These are phyloP conservation scores for Quadroppia sp. DNA, from an alignment of 2,888 invertebrate genomes.

Conservation along the genomic window DNA sequence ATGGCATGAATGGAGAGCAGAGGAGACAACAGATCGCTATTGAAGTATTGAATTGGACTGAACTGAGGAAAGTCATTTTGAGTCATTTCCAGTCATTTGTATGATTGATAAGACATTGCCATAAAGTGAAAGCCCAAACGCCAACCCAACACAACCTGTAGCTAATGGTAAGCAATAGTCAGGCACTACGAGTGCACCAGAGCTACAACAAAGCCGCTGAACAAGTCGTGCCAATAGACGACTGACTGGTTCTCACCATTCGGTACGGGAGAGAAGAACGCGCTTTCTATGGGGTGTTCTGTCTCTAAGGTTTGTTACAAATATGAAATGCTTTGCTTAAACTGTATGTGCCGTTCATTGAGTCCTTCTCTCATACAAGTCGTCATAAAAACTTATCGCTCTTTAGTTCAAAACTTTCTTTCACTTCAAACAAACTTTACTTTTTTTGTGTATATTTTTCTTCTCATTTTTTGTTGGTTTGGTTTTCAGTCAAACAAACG, in stretches of 20 bases:
- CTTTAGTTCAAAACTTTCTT: neutral
- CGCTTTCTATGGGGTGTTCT: slow-evolving; percentile 8
- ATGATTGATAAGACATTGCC: slow-evolving; percentile 18
- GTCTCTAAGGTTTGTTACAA: slow-evolving; percentile 16
- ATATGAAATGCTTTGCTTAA: neutral
- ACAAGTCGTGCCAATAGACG: slow-evolving; percentile 5
- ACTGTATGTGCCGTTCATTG: neutral
- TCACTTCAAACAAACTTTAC: neutral
- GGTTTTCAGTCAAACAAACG: neutral
- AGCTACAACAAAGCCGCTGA: slow-evolving; percentile 14
- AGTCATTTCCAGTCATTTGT: slow-evolving; percentile 25
- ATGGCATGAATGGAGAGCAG: slow-evolving; percentile 7
- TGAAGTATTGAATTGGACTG: neutral
- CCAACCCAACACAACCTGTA: slow-evolving; percentile 12
- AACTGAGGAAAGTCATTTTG: neutral
- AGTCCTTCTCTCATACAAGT: neutral
- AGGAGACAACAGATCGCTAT: neutral
- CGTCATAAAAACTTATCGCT: neutral
- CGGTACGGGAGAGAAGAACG: neutral
- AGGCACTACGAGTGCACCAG: neutral
- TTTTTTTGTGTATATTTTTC: slow-evolving; percentile 9
- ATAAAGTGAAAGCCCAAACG: slow-evolving; percentile 24
- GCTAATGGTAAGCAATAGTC: neutral
- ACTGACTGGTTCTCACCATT: slow-evolving; percentile 16
- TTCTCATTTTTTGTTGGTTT: neutral